These are phyloP conservation scores for Aplochiton taeniatus DNA, from an alignment of 2,797 vertebrate genomes.

Conservation along the genomic window DNA sequence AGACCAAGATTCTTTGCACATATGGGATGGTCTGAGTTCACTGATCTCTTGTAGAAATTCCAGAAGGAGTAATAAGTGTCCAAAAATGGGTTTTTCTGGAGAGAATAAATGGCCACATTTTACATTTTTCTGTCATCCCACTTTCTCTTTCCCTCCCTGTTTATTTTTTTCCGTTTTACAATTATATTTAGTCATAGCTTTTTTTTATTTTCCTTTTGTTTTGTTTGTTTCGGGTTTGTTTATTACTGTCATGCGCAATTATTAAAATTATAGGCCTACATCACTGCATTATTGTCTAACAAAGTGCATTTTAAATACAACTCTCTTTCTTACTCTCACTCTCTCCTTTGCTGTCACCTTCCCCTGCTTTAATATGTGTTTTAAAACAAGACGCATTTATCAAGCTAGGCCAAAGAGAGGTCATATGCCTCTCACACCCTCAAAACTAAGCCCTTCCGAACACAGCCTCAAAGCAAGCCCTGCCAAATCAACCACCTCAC, in stretches of 20 bases:
- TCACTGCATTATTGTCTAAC: no score
- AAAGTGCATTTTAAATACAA: no score
- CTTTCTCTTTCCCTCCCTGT: neutral
- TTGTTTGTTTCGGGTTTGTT: no score
- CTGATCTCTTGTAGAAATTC: constrained; percentile 9
- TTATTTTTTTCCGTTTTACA: neutral
- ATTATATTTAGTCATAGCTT: no score
- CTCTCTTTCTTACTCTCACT: neutral
- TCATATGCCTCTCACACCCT: constrained; percentile 12
- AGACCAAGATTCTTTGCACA: constrained; percentile 36
- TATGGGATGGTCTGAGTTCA: constrained; percentile 37
- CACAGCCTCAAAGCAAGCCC: constrained; percentile 50
- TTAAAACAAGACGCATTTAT: no score
- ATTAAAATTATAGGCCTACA: no score
- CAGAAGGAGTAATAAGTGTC: no score
- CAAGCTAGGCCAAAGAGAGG: no score
- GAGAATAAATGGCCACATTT: neutral
- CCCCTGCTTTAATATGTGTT: neutral
- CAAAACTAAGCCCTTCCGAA: constrained; percentile 43
- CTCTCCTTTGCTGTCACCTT: neutral
- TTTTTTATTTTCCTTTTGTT: no score
- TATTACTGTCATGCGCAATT: no score
- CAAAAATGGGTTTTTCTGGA: neutral
- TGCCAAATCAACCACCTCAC: constrained; percentile 47
- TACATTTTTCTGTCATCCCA: neutral